Conservation (phyloP, 2,113 vertebrate genomes). For the Mungos mungo region DNA sequence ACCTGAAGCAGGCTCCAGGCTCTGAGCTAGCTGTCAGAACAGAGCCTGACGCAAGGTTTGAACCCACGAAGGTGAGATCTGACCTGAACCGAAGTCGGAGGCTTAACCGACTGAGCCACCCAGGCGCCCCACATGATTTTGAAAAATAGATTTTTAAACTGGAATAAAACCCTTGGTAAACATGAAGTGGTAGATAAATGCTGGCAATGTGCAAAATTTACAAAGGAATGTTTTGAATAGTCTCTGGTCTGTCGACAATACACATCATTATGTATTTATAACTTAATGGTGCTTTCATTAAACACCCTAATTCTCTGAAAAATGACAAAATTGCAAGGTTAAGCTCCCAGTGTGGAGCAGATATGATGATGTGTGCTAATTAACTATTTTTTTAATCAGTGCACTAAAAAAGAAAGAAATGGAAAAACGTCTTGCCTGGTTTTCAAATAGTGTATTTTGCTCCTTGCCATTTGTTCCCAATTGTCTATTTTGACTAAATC, state of each 20-base stretch:
- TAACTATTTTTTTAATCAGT: conserved; percentile 66
- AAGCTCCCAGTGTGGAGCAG: conserved; percentile 50
- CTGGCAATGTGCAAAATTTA: not conserved
- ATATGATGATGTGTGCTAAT: conserved; percentile 54
- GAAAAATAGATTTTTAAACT: conserved; percentile 6
- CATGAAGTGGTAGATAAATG: conserved; percentile 16
- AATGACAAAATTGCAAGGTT: conserved; percentile 66
- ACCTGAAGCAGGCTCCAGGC: no score
- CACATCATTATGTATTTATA: conserved; percentile 63
- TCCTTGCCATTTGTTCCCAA: conserved; percentile 32
- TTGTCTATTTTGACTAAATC: conserved; percentile 58
- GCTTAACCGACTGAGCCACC: no score
- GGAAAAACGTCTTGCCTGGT: conserved; percentile 12
- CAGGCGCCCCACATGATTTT: not conserved
- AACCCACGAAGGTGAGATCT: no score
- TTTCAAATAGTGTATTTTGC: conserved; percentile 65
- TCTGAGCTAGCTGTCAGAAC: no score
- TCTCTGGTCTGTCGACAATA: not conserved
- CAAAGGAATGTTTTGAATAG: conserved; percentile 28
- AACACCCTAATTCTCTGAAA: conserved; percentile 55
- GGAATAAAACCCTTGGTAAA: conserved; percentile 33
- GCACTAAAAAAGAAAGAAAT: conserved; percentile 32
- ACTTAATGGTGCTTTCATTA: conserved; percentile 62
- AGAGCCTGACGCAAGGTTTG: no score
- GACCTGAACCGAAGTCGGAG: no score